Evolutionary conservation across 2,888 invertebrate species (phyloP).

Genomic region (Seira ritae): DNA sequence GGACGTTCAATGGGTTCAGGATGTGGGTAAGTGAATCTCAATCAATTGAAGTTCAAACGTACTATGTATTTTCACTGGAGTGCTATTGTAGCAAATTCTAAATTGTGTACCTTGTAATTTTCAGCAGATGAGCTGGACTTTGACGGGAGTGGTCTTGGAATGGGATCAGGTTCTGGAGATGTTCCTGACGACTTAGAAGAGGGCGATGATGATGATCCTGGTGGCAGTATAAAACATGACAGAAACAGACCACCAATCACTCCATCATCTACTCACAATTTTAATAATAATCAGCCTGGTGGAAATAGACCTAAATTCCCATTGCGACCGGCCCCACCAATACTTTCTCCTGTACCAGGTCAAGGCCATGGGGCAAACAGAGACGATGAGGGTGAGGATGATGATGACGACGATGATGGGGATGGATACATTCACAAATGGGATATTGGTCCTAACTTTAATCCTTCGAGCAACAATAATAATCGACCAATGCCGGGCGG

Average conservation of each 20-base stretch:
- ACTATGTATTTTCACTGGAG: background rate
- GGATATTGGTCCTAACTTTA: slow-evolving; percentile 34
- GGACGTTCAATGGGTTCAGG: slow-evolving; percentile 91
- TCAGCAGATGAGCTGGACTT: slow-evolving; percentile 68
- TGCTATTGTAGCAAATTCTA: background rate
- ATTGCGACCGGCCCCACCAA: slow-evolving; percentile 63
- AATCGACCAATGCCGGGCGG: slow-evolving; percentile 25
- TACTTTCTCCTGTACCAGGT: slow-evolving; percentile 52
- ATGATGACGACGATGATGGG: slow-evolving; percentile 41
- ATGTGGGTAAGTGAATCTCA: slow-evolving; percentile 76
- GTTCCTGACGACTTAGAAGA: slow-evolving; percentile 70
- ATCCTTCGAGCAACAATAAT: background rate
- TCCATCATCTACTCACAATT: slow-evolving; percentile 29
- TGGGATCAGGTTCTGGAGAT: slow-evolving; percentile 70
- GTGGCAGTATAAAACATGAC: slow-evolving; percentile 64
- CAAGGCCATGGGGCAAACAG: slow-evolving; percentile 56
- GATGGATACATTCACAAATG: slow-evolving; percentile 49
- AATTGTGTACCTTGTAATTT: slow-evolving; percentile 24
- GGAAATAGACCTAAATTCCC: slow-evolving; percentile 63
- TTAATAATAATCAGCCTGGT: slow-evolving; percentile 14
- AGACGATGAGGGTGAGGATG: slow-evolving; percentile 61
- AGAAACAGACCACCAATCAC: slow-evolving; percentile 50
- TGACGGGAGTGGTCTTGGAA: slow-evolving; percentile 65
- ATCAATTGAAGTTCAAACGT: slow-evolving; percentile 11
- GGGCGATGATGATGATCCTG: slow-evolving; percentile 72